phyloP scores from a whole-genome alignment of 1,140 invertebrate genomes.

The Drosophila dunni region DNA sequence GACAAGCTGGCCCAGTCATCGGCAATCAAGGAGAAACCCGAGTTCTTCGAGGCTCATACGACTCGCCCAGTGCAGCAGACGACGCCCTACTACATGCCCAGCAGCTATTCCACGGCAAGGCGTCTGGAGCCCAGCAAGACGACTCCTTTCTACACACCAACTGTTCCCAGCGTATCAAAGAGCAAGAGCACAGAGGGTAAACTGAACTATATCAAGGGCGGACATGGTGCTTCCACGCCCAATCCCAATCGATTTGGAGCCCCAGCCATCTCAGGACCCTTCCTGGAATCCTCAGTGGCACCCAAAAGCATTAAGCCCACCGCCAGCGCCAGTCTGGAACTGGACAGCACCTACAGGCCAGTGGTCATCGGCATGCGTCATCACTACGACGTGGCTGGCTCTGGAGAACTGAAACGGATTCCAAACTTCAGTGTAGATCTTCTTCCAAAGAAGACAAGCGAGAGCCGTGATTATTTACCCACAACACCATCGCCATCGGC shows the following conservation, averaged over 20 bases:
- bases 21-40: constrained; percentile 51
- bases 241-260: constrained; percentile 65
- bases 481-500: constrained; percentile 63
- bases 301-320: constrained; percentile 60
- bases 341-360: constrained; percentile 65
- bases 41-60: constrained; percentile 66
- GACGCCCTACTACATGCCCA: constrained; percentile 56
- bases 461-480: constrained; percentile 66
- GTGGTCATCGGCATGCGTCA: constrained; percentile 78
- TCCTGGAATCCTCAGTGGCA: constrained; percentile 63
- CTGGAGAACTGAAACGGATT: constrained; percentile 48
- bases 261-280: constrained; percentile 46
- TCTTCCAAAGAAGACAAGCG: constrained; percentile 41
- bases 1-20: constrained; percentile 19
- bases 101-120: constrained; percentile 64
- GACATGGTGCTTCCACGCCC: constrained; percentile 51
- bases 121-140: constrained; percentile 73
- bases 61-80: constrained; percentile 56
- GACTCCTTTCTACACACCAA: constrained; percentile 84
- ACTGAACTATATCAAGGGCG: constrained; percentile 69
- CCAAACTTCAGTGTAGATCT: constrained; percentile 35
- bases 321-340: constrained; percentile 51
- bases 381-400: constrained; percentile 70
- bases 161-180: constrained; percentile 79
- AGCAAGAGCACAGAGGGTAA: constrained; percentile 73